Evolutionary conservation across 2,113 vertebrate genomes (phyloP), one percentile per base, ranked within the genome.

Genomic region (Heloderma charlesbogerti): DNA sequence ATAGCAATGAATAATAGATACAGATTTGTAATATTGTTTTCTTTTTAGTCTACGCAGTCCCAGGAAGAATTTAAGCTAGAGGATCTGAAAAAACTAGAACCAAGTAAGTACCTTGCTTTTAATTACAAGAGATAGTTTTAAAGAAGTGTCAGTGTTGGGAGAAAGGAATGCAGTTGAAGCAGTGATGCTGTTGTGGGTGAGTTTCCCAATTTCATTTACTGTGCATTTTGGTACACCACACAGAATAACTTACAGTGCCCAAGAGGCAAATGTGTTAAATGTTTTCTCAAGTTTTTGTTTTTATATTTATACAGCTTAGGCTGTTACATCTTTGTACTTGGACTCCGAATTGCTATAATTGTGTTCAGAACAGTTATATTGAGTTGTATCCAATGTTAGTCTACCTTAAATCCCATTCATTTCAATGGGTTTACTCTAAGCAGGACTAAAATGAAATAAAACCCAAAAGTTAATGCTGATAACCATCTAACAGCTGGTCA

Each of bases 81-180:
- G 96, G 99, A 99, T 92, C 96, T 99, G 96, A 99, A 99, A 97
- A 99, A 98, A 97, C 95, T 99, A 97, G 99, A 99, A 96, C 98
- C 97, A 96, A 98, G 99, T 99, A 97, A 98, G 97, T 95, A 69
- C 86, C 75, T 77, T 48, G 54, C 91, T 90, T 91, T 90, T 88
- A 66, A 2, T 90, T 91, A 34, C 48, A 82, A 74, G 87, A 74
- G 45, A 89, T 92, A 86, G 75, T 75, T 4, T 6, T 79, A 57
- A 86, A 92, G 77, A 81, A 88, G 1, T 4, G 5, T 54, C 16
- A 93, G 60, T 83, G 54, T 87, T 88, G 78, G 45, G 66, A 91
- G 83, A 83, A 78, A 63, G 66, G 45, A 1, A 0, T 25, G 80
- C 89, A 71, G 40, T 83, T 95, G 77, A 90, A 6, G 8, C 79